Percentiles rank a stretch among this genome's conserved stretches.
Conservation (phyloP, 2,113 vertebrate species). For the Callocephalon fimbriatum region DNA sequence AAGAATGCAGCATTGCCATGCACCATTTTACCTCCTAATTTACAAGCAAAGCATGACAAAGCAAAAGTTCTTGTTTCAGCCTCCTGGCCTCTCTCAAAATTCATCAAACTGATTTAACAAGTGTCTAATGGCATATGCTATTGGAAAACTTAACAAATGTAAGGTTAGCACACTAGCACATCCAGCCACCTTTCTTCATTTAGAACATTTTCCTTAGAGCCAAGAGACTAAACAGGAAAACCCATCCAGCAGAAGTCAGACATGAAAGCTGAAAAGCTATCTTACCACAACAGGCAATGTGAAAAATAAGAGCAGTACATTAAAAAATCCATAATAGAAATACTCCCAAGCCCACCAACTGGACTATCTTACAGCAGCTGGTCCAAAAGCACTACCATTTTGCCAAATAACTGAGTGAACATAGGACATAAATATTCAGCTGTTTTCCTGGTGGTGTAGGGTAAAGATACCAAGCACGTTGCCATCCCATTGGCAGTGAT, state of each 20-base stretch:
- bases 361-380: not conserved
- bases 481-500: not conserved
- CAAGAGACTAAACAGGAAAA: slow-evolving; percentile 58
- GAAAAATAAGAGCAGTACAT: not conserved
- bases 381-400: not conserved
- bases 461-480: not conserved
- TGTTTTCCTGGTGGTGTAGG: not conserved
- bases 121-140: not conserved
- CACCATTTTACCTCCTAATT: slow-evolving; percentile 36
- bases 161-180: slow-evolving; percentile 16
- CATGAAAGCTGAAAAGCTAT: not conserved
- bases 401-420: not conserved
- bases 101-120: slow-evolving; percentile 21
- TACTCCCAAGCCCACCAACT: not conserved
- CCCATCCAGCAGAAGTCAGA: not conserved
- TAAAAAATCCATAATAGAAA: not conserved
- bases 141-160: not conserved
- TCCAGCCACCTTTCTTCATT: slow-evolving; percentile 12
- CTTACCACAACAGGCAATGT: not conserved
- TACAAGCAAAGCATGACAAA: slow-evolving; percentile 59
- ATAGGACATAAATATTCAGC: not conserved
- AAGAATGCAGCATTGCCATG: slow-evolving; percentile 38
- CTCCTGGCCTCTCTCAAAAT: slow-evolving; percentile 43
- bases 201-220: not conserved
- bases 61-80: slow-evolving; percentile 63